Conservation (phyloP, 2,888 invertebrate genomes). For the Incurvaria masculella region DNA sequence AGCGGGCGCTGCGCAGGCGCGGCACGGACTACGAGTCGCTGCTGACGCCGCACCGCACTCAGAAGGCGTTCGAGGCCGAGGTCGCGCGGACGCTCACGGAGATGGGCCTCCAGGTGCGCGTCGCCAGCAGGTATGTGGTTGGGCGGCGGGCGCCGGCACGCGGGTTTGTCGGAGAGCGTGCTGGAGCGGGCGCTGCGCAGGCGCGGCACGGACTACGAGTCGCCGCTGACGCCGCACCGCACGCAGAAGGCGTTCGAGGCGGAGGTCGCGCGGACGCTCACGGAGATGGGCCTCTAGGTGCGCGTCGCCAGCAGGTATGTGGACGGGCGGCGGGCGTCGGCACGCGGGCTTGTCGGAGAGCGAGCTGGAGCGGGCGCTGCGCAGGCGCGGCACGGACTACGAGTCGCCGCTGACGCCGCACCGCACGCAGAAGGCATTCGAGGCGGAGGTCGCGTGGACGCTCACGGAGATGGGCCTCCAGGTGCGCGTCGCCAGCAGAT, state of each 20-base stretch:
- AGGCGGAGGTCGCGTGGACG: slow-evolving; percentile 58
- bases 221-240: slow-evolving; percentile 72
- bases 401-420: slow-evolving; percentile 76
- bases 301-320: slow-evolving; percentile 72
- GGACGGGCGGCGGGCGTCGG: slow-evolving; percentile 58
- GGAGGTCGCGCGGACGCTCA: slow-evolving; percentile 59
- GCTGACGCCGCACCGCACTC: slow-evolving; percentile 72
- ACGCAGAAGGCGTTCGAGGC: slow-evolving; percentile 75
- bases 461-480: slow-evolving; percentile 70
- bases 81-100: slow-evolving; percentile 61
- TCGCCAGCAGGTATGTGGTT: slow-evolving; percentile 74
- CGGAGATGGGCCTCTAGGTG: slow-evolving; percentile 72
- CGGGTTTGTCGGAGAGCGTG: slow-evolving; percentile 63
- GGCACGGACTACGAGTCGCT: slow-evolving; percentile 86
- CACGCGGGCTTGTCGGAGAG: slow-evolving; percentile 64
- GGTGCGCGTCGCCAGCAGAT: slow-evolving; percentile 78
- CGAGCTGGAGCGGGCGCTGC: slow-evolving; percentile 65
- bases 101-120: slow-evolving; percentile 73
- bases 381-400: slow-evolving; percentile 82
- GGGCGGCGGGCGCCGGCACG: slow-evolving; percentile 62
- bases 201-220: slow-evolving; percentile 84
- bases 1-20: slow-evolving; percentile 65
- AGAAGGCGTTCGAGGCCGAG: slow-evolving; percentile 69
- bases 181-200: slow-evolving; percentile 66
- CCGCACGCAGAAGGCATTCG: slow-evolving; percentile 74